A percentile compares a stretch with the other conserved stretches of the same genome.
Conservation (phyloP, 2,888 invertebrate genomes). For the Globia sparganii region DNA sequence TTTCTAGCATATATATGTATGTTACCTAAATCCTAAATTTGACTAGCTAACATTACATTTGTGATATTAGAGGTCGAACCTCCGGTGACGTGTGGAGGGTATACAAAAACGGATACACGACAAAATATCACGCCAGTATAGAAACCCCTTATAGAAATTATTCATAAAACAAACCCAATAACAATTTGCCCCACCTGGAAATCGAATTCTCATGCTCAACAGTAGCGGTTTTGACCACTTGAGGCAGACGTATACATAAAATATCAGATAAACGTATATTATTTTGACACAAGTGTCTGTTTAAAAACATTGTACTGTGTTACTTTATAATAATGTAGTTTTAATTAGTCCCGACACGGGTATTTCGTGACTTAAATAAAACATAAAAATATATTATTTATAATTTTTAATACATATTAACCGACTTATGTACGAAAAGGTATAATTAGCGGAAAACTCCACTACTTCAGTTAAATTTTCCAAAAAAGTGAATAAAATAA, state of each 20-base stretch:
- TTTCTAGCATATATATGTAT: conserved; percentile 75
- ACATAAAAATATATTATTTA: background rate
- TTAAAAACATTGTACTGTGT: background rate
- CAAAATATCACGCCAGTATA: background rate
- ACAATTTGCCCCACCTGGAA: background rate
- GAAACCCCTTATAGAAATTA: too few relatives aligned
- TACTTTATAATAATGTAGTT: background rate
- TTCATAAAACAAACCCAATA: background rate
- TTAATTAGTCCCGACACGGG: background rate
- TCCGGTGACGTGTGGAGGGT: conserved; percentile 58
- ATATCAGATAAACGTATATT: background rate
- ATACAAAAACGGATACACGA: conserved; percentile 43
- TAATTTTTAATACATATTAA: background rate
- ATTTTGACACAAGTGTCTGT: background rate
- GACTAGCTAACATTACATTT: conserved; percentile 83
- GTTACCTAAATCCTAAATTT: conserved; percentile 84
- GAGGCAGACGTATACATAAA: background rate
- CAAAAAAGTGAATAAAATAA: background rate
- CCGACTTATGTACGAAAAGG: background rate
- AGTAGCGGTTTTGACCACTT: background rate
- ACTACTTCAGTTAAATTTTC: background rate
- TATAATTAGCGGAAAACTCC: background rate
- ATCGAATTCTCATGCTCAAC: background rate
- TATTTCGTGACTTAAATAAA: background rate
- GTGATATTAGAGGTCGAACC: conserved; percentile 84